Evolutionary conservation across 2,888 invertebrate genomes (phyloP).

Genomic region (Cyclophora punctaria): DNA sequence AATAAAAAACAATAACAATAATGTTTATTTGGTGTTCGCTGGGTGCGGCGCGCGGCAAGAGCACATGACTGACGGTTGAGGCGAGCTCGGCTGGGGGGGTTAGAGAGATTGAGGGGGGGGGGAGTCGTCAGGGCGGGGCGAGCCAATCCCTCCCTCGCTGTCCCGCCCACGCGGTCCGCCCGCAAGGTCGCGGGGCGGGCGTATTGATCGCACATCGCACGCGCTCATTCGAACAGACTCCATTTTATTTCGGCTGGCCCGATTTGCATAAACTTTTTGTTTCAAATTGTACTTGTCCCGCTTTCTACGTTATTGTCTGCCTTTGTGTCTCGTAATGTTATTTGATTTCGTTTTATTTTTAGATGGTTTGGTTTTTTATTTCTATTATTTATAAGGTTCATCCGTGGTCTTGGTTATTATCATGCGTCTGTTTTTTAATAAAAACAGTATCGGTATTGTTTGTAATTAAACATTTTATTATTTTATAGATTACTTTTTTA

Average conservation of each 20-base stretch:
- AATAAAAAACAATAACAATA: conserved; percentile 3
- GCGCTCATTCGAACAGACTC: conserved; percentile 50
- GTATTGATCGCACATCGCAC: conserved; percentile 63
- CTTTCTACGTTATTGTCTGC: conserved; percentile 29
- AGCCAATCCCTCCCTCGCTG: conserved; percentile 64
- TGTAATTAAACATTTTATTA: too few relatives aligned
- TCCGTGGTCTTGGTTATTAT: too few relatives aligned
- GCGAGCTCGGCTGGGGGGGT: too few relatives aligned
- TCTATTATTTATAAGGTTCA: too few relatives aligned
- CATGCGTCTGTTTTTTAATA: too few relatives aligned
- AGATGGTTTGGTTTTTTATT: neutral
- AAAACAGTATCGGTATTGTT: too few relatives aligned
- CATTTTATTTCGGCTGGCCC: conserved; percentile 70
- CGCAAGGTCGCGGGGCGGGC: conserved; percentile 62
- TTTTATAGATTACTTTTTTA: too few relatives aligned
- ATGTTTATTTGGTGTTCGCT: conserved; percentile 20
- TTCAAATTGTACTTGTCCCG: conserved; percentile 38
- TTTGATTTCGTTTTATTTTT: conserved; percentile 19
- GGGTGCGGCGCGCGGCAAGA: conserved; percentile 24
- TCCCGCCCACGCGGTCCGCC: conserved; percentile 67
- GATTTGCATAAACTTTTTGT: conserved; percentile 73
- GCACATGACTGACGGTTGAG: conserved; percentile 35
- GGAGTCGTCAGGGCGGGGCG: conserved; percentile 28
- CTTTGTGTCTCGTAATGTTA: conserved; percentile 17
- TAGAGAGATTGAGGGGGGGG: conserved; percentile 7